Conservation (phyloP, 2,113 vertebrate species). For the Chroicocephalus ridibundus region DNA sequence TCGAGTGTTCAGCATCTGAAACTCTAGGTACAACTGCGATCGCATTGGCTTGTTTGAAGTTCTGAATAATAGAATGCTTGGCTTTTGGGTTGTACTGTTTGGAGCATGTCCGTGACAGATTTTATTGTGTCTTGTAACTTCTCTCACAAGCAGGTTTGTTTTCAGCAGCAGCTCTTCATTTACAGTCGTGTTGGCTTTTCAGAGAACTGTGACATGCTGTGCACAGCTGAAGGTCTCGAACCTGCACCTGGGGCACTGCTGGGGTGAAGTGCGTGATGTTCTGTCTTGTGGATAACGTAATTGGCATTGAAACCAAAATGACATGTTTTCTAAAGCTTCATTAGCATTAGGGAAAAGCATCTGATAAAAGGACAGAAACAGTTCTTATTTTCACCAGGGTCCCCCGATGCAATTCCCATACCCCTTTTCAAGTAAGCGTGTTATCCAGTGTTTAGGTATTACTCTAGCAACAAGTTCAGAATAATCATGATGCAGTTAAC, state of each 20-base stretch:
- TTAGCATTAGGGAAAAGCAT: background rate
- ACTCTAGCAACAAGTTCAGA: background rate
- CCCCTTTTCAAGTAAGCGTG: background rate
- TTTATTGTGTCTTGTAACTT: constrained; percentile 31
- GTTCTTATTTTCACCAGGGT: background rate
- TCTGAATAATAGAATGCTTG: constrained; percentile 34
- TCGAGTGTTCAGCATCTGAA: constrained; percentile 23
- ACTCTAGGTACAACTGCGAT: background rate
- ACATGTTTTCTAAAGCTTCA: background rate
- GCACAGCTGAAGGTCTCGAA: constrained; percentile 25
- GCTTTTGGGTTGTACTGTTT: constrained; percentile 36
- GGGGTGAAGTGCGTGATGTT: background rate
- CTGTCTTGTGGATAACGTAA: background rate
- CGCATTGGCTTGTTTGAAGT: background rate
- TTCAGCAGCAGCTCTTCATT: constrained; percentile 45
- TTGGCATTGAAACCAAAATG: background rate
- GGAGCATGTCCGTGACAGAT: constrained; percentile 32
- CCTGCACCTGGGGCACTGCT: constrained; percentile 6
- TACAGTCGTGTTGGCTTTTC: constrained; percentile 26
- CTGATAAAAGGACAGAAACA: background rate
- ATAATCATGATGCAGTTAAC: background rate
- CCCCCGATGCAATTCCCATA: background rate
- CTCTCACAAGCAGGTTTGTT: constrained; percentile 46
- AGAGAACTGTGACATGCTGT: background rate
- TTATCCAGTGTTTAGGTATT: background rate